Evolutionary conservation across 2,797 vertebrate species (phyloP).

Genomic region (Takifugu rubripes): DNA sequence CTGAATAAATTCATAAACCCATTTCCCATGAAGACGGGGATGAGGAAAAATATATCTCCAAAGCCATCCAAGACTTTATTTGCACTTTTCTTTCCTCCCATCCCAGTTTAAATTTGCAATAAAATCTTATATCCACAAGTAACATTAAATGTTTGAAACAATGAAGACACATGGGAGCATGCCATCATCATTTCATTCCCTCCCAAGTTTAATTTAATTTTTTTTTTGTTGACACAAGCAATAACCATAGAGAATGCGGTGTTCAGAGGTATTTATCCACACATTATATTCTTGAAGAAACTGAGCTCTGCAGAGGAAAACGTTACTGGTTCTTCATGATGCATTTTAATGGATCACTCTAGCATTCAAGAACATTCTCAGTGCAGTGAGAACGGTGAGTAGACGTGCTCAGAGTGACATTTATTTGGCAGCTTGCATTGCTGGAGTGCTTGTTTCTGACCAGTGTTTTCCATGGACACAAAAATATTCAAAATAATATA

Average conservation of each 20-base stretch:
- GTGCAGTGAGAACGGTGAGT: constrained; percentile 40
- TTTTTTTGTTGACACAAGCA: constrained; percentile 29
- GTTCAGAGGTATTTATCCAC: constrained; percentile 57
- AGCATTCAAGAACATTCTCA: constrained; percentile 43
- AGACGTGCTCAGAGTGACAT: constrained; percentile 46
- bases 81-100: constrained; percentile 32
- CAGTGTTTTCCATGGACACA: constrained; percentile 31
- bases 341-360: constrained; percentile 63
- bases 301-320: constrained; percentile 48
- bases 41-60: constrained; percentile 44
- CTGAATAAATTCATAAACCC: constrained; percentile 54
- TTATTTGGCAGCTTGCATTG: constrained; percentile 37
- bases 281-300: constrained; percentile 44
- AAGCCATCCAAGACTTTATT: constrained; percentile 30
- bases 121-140: constrained; percentile 12
- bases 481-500: constrained; percentile 31
- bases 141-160: constrained; percentile 48
- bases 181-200: constrained; percentile 47
- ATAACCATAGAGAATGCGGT: constrained; percentile 10
- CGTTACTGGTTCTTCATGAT: constrained; percentile 61
- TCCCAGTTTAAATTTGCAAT: no score
- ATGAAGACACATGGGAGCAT: constrained; percentile 14
- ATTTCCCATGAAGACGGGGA: constrained; percentile 13
- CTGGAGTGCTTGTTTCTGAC: constrained; percentile 26
- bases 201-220: constrained; percentile 46